Conservation (phyloP, 2,888 invertebrate genomes). For the Sipunculus nudus region DNA sequence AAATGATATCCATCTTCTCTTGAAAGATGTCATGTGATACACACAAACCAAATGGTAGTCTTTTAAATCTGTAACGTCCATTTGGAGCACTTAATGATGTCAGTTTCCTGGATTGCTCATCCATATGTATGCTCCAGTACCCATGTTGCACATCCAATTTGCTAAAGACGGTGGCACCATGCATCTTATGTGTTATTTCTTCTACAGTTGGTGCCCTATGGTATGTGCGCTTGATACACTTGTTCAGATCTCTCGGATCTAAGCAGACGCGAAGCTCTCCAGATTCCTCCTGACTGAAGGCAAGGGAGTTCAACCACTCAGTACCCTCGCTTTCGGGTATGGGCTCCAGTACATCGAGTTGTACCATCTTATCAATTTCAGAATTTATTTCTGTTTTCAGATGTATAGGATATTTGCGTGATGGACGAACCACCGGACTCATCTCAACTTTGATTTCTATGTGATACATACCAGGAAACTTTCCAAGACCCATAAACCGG, state of each 20-base stretch:
- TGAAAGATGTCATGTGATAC: constrained; percentile 16
- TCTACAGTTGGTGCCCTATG: constrained; percentile 25
- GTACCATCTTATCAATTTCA: no score
- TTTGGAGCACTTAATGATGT: constrained; percentile 20
- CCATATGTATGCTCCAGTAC: constrained; percentile 26
- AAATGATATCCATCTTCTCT: constrained; percentile 7
- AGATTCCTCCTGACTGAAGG: no score
- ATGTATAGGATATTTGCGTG: no score
- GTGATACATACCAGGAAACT: no score
- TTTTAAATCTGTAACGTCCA: constrained; percentile 5
- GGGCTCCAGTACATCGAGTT: no score
- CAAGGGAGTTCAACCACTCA: no score
- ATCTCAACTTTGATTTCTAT: no score
- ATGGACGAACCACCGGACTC: no score
- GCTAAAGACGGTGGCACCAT: constrained; percentile 18
- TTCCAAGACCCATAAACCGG: no score
- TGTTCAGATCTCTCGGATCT: constrained; percentile 24
- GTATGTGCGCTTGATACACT: constrained; percentile 15
- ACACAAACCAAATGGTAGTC: constrained; percentile 8
- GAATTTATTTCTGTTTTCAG: no score
- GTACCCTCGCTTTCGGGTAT: no score
- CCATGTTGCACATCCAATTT: constrained; percentile 30
- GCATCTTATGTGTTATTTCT: constrained; percentile 20
- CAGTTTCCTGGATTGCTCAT: constrained; percentile 4
- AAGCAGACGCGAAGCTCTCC: constrained; percentile 23